A percentile compares a stretch with the other conserved stretches of the same genome.
Evolutionary conservation across 37 sponge, comb jelly and placozoan genomes (phyloP).

Genomic region (Tethya wilhelma): DNA sequence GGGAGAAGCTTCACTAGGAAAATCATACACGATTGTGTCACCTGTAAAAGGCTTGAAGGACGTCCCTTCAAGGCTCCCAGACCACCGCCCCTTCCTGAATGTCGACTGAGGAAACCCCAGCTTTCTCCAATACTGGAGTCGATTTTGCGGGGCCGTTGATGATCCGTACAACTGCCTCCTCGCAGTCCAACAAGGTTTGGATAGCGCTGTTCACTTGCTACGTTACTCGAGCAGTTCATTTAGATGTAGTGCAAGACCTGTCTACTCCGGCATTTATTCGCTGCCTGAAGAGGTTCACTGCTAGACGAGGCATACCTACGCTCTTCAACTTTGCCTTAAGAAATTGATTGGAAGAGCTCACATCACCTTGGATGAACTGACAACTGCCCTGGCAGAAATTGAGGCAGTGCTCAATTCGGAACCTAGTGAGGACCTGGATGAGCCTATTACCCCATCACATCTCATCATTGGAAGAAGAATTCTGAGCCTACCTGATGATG

Average conservation of each 20-base stretch:
- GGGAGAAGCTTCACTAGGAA: conserved; percentile 31
- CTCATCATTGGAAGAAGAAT: conserved; percentile 27
- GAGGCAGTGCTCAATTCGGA: conserved; percentile 21
- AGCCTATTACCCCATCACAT: conserved; percentile 39
- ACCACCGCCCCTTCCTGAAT: conserved; percentile 37
- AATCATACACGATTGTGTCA: conserved; percentile 21
- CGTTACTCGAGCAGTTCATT: conserved; percentile 42
- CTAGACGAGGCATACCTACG: conserved; percentile 29
- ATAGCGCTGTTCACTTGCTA: conserved; percentile 47
- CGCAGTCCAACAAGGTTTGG: conserved; percentile 30
- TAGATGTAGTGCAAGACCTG: conserved; percentile 42
- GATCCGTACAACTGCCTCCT: not conserved
- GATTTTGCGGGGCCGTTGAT: conserved; percentile 41
- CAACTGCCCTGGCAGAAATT: conserved; percentile 15
- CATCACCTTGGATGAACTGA: conserved; percentile 38
- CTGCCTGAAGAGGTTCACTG: conserved; percentile 39
- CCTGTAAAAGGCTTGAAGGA: conserved; percentile 21
- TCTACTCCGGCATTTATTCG: conserved; percentile 24
- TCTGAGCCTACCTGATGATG: conserved; percentile 30
- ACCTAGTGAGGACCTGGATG: conserved; percentile 38
- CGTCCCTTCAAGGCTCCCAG: conserved; percentile 1
- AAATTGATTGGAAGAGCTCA: conserved; percentile 46
- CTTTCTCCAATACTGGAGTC: conserved; percentile 18
- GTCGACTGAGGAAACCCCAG: conserved; percentile 23
- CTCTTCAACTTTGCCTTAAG: conserved; percentile 30